Percentiles rank a stretch among this genome's conserved stretches.
phyloP scores from a whole-genome alignment of 2,113 vertebrate genomes.

The Pseudonaja textilis region DNA sequence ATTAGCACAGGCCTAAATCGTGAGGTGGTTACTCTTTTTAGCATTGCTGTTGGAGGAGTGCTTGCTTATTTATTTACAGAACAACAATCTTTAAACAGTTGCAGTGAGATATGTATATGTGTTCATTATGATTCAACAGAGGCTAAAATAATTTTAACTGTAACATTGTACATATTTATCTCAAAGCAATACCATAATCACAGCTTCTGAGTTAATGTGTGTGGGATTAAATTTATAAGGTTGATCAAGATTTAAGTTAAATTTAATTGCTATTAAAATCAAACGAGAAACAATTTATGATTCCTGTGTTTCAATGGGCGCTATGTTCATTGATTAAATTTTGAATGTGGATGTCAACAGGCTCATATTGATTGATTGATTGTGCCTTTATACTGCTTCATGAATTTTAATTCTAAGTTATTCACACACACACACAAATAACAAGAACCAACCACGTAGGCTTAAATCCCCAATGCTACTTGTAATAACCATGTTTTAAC shows the following conservation, averaged over 20 bases:
- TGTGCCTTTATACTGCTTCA: not conserved
- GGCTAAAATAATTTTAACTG: not conserved
- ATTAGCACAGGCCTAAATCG: rapidly evolving
- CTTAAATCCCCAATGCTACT: not conserved
- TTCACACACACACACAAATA: not conserved
- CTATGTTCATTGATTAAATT: not conserved
- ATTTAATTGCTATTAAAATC: not conserved
- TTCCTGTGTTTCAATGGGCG: not conserved
- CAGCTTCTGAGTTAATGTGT: not conserved
- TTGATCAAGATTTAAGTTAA: not conserved
- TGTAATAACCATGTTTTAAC: not conserved
- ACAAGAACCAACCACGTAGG: not conserved
- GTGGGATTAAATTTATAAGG: not conserved
- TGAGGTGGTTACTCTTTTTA: not conserved
- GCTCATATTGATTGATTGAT: not conserved
- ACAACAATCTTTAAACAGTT: not conserved
- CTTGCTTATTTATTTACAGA: not conserved
- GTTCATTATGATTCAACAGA: not conserved
- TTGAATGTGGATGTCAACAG: not conserved
- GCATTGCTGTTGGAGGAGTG: not conserved
- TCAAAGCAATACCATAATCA: not conserved
- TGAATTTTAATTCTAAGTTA: not conserved
- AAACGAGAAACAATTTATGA: not conserved
- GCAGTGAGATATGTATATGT: not conserved
- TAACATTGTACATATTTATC: not conserved